These are phyloP conservation scores for Eupithecia subfuscata DNA, from an alignment of 2,888 invertebrate genomes.

Conservation along the genomic window DNA sequence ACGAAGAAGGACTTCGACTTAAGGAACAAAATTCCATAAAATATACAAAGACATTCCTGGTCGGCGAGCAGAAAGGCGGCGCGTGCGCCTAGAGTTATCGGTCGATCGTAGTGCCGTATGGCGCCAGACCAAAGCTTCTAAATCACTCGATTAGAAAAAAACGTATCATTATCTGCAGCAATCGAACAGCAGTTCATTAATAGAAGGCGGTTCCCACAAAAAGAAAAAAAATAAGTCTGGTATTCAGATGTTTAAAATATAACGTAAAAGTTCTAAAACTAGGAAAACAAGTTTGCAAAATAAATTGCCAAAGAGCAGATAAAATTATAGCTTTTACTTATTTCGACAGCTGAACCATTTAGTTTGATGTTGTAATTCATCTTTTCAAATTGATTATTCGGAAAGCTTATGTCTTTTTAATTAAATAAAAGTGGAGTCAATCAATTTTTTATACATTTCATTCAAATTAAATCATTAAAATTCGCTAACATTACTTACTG, in stretches of 20 bases:
- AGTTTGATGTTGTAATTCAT: constrained; percentile 35
- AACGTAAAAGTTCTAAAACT: constrained; percentile 16
- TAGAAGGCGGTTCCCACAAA: constrained; percentile 30
- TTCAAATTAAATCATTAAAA: neutral
- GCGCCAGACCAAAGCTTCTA: constrained; percentile 65
- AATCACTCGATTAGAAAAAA: constrained; percentile 63
- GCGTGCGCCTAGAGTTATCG: constrained; percentile 58
- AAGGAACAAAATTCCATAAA: constrained; percentile 29
- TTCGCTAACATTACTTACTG: neutral
- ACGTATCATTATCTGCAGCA: constrained; percentile 51
- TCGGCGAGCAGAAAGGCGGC: constrained; percentile 47
- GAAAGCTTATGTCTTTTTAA: constrained; percentile 27
- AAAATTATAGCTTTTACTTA: constrained; percentile 27
- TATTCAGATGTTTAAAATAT: constrained; percentile 16
- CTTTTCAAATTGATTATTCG: constrained; percentile 27
- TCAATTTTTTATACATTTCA: neutral
- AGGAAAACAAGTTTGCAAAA: constrained; percentile 36
- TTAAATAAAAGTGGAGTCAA: constrained; percentile 14
- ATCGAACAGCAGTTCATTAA: constrained; percentile 45
- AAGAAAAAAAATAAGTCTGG: constrained; percentile 17
- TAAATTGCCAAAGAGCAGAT: constrained; percentile 24
- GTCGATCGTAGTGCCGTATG: constrained; percentile 59
- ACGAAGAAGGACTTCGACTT: constrained; percentile 2
- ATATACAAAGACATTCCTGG: constrained; percentile 45
- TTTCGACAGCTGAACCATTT: constrained; percentile 28